Conservation (phyloP, 2,113 vertebrate genomes). For the Mustelus asterias region DNA sequence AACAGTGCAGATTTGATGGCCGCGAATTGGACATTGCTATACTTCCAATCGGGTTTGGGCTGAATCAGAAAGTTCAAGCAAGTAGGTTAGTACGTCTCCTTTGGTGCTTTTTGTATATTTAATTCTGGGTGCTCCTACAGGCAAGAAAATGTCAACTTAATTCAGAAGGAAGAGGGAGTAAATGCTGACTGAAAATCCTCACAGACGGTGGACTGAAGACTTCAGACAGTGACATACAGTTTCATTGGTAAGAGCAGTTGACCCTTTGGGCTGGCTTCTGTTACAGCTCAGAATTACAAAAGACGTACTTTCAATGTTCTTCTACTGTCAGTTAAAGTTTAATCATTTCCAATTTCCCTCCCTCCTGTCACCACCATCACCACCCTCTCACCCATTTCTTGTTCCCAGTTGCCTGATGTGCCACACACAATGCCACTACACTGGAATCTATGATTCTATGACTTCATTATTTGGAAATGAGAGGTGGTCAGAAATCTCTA, state of each 20-base stretch:
- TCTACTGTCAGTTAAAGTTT: not conserved
- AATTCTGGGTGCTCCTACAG: not conserved
- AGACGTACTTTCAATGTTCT: not conserved
- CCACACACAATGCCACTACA: too few relatives aligned
- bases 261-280: not conserved
- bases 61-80: not conserved
- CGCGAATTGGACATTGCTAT: not conserved
- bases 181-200: not conserved
- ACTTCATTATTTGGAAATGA: not conserved
- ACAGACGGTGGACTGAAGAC: not conserved
- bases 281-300: not conserved
- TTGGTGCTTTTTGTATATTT: not conserved
- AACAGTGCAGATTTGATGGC: not conserved
- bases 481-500: not conserved
- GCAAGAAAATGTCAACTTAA: not conserved
- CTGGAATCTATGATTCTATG: too few relatives aligned
- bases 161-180: not conserved
- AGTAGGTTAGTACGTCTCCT: not conserved
- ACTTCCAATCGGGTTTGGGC: not conserved
- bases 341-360: not conserved
- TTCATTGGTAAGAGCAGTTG: not conserved
- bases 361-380: not conserved
- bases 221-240: not conserved
- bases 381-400: not conserved
- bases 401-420: not conserved